phyloP scores from a whole-genome alignment of 2,113 vertebrate genomes.

The Bufo gargarizans region DNA sequence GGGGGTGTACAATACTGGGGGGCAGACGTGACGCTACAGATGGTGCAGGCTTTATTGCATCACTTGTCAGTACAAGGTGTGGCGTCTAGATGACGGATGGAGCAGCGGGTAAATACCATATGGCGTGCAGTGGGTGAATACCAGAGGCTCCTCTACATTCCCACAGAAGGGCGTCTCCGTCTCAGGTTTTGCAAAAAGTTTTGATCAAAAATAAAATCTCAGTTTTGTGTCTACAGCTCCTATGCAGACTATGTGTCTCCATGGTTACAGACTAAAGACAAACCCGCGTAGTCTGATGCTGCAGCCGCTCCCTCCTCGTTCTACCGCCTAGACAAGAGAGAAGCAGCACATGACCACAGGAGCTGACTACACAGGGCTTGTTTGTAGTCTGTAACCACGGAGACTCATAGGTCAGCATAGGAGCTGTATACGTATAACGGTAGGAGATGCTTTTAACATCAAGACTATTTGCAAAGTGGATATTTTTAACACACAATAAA shows the following conservation, averaged over 20 bases:
- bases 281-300: not conserved
- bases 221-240: not conserved
- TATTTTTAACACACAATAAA: not conserved
- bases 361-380: not conserved
- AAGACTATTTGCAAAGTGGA: not conserved
- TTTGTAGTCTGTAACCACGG: constrained; percentile 6
- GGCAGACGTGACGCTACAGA: not conserved
- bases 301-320: not conserved
- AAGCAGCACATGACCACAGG: not conserved
- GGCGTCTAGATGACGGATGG: too few relatives aligned
- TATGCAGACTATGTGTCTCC: not conserved
- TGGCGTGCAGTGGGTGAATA: too few relatives aligned
- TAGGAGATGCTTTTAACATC: not conserved
- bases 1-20: too few relatives aligned
- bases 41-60: constrained; percentile 11
- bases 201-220: not conserved
- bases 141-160: not conserved
- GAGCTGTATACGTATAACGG: not conserved
- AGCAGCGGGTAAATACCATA: too few relatives aligned
- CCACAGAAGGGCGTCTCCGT: not conserved
- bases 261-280: not conserved
- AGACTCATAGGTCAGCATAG: not conserved
- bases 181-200: not conserved
- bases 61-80: not conserved
- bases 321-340: too few relatives aligned